phyloP scores from a whole-genome alignment of 1,140 invertebrate genomes.

The Zaprionus nigranus region DNA sequence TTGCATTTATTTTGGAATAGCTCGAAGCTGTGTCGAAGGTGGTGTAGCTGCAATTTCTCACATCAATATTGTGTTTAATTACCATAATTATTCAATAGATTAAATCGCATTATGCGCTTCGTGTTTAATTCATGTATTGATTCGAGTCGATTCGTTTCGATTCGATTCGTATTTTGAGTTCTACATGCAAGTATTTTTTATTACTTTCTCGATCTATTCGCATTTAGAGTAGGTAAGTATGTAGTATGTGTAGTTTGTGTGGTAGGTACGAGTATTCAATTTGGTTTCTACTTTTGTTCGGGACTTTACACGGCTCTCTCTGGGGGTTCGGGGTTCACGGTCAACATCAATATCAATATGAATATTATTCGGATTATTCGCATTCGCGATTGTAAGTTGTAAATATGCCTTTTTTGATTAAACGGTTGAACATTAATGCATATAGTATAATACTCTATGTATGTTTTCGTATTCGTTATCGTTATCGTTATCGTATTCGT shows the following conservation, averaged over 20 bases:
- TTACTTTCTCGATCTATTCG: conserved; percentile 13
- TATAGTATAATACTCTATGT: conserved; percentile 52
- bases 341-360: conserved; percentile 69
- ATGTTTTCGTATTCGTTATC: not conserved
- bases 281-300: conserved; percentile 34
- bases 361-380: conserved; percentile 59
- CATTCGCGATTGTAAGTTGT: conserved; percentile 61
- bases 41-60: conserved; percentile 63
- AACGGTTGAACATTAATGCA: conserved; percentile 76
- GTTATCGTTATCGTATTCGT: not conserved
- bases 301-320: conserved; percentile 69
- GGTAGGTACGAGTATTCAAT: conserved; percentile 46
- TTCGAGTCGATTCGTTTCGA: conserved; percentile 45
- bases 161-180: conserved; percentile 63
- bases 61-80: conserved; percentile 62
- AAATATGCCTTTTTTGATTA: conserved; percentile 77
- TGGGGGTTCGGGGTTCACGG: conserved; percentile 19
- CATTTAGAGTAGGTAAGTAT: conserved; percentile 1
- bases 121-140: conserved; percentile 62
- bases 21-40: conserved; percentile 67
- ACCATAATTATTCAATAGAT: conserved; percentile 25
- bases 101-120: conserved; percentile 34
- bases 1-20: conserved; percentile 80
- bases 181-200: conserved; percentile 55
- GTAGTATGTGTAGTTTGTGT: conserved; percentile 13